Percentiles rank a stretch among this genome's conserved stretches.
phyloP scores from a whole-genome alignment of 2,113 vertebrate species.

The Corythaixoides concolor region DNA sequence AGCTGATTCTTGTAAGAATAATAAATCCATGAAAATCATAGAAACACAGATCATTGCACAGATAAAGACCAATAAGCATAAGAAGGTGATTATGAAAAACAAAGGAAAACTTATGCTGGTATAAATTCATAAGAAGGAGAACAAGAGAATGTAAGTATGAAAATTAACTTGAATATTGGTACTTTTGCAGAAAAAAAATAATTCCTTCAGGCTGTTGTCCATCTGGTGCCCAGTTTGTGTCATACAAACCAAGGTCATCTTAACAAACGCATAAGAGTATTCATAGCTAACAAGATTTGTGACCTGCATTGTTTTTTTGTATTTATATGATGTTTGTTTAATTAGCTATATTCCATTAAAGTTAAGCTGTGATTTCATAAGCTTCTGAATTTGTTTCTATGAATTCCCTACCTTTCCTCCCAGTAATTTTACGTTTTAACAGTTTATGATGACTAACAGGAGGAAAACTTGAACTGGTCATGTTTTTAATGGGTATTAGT shows the following conservation, averaged over 20 bases:
- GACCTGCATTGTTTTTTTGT: not conserved
- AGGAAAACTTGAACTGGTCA: not conserved
- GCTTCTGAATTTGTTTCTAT: not conserved
- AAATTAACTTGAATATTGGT: not conserved
- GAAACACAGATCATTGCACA: not conserved
- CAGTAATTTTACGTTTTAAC: not conserved
- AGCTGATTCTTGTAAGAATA: not conserved
- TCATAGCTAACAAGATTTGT: not conserved
- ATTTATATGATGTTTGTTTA: not conserved
- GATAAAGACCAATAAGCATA: not conserved
- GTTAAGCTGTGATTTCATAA: not conserved
- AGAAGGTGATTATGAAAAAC: not conserved
- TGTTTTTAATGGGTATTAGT: not conserved
- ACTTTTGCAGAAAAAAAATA: not conserved
- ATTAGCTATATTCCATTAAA: not conserved
- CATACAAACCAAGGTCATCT: not conserved
- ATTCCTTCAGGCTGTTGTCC: not conserved
- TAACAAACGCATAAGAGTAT: not conserved
- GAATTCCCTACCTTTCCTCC: not conserved
- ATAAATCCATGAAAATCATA: not conserved
- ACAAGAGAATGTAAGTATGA: not conserved
- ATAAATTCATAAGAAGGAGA: not conserved
- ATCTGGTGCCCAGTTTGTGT: constrained; percentile 15
- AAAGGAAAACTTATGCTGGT: not conserved
- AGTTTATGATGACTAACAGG: not conserved